Conservation (phyloP, 2,113 vertebrate species). For the Balaeniceps rex region DNA sequence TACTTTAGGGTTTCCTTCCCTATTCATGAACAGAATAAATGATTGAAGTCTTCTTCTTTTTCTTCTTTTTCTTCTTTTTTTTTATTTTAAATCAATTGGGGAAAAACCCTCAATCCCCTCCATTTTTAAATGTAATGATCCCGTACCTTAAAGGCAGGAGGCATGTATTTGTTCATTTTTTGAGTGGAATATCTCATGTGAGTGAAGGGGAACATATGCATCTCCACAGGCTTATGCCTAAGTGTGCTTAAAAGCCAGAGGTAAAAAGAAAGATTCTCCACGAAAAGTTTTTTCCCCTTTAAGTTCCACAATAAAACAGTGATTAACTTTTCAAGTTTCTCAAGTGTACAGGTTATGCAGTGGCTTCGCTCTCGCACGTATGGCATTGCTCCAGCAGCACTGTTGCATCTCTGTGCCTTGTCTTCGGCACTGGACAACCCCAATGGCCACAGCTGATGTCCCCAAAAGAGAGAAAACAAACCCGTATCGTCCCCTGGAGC, state of each 20-base stretch:
- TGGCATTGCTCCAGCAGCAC: neutral
- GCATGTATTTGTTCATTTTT: neutral
- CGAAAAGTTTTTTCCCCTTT: neutral
- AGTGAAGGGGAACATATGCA: rapidly evolving
- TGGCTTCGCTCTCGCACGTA: rapidly evolving
- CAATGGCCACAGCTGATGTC: neutral
- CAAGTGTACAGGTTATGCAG: neutral
- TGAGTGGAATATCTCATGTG: neutral
- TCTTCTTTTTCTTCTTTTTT: neutral
- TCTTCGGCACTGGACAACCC: no score
- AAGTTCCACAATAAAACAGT: neutral
- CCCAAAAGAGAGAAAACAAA: neutral
- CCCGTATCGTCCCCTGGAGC: rapidly evolving
- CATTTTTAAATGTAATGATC: neutral
- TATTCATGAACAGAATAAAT: neutral
- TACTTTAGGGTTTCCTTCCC: neutral
- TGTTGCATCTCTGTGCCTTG: neutral
- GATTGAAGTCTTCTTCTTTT: rapidly evolving
- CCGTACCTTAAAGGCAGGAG: neutral
- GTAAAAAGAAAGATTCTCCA: neutral
- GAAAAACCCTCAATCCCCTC: no score
- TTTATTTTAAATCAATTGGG: no score
- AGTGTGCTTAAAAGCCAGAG: neutral
- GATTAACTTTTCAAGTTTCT: neutral
- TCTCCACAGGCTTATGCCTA: neutral